These are phyloP conservation scores for Diploptera punctata DNA, from an alignment of 2,888 invertebrate species.

Conservation along the genomic window DNA sequence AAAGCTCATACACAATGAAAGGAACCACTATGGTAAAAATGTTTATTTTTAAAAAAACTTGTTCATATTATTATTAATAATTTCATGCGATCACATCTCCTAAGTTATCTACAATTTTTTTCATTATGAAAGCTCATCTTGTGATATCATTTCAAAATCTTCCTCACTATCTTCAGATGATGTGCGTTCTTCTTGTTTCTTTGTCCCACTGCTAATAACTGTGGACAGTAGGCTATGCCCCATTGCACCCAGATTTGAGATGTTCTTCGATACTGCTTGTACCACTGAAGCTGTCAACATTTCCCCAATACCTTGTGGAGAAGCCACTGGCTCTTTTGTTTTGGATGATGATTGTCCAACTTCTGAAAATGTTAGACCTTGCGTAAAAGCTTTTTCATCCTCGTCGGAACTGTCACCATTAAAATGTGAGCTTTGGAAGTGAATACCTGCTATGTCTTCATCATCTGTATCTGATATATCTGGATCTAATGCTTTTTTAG, in stretches of 20 bases:
- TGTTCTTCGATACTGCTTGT: conserved; percentile 32
- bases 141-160: conserved; percentile 44
- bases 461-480: conserved; percentile 44
- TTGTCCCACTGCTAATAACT: conserved; percentile 32
- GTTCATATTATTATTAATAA: no score
- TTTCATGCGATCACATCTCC: conserved; percentile 20
- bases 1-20: no score
- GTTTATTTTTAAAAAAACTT: no score
- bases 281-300: conserved; percentile 31
- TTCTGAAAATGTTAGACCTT: conserved; percentile 51
- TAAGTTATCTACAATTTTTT: background rate
- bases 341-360: background rate
- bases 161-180: conserved; percentile 39
- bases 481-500: conserved; percentile 32
- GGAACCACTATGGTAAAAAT: no score
- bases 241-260: conserved; percentile 33
- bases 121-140: conserved; percentile 42
- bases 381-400: conserved; percentile 52
- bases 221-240: conserved; percentile 36
- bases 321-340: background rate
- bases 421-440: conserved; percentile 55
- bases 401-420: conserved; percentile 54
- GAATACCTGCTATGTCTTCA: conserved; percentile 53
- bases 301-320: conserved; percentile 17
- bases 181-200: background rate